Percentiles rank a stretch among this genome's conserved stretches.
Conservation (phyloP, 1,140 invertebrate genomes). For the Bombus cullumanus region DNA sequence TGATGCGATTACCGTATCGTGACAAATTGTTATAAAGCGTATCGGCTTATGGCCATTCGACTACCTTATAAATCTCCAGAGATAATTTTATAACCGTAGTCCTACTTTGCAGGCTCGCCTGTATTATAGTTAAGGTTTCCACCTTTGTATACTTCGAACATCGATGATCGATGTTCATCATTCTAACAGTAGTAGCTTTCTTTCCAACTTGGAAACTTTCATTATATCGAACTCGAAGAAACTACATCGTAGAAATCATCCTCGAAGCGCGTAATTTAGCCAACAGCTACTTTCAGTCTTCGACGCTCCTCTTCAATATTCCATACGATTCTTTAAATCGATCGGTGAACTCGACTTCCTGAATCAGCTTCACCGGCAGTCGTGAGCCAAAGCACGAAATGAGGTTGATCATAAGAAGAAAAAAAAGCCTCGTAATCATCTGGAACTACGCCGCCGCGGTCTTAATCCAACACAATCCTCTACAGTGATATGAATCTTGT, state of each 20-base stretch:
- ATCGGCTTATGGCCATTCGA: background rate
- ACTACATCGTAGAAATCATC: background rate
- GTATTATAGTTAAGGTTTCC: background rate
- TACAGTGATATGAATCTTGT: background rate
- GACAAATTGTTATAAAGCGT: slow-evolving; percentile 44
- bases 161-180: slow-evolving; percentile 1
- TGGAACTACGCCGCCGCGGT: background rate
- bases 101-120: background rate
- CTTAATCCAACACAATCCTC: slow-evolving; percentile 1
- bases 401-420: background rate
- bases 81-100: slow-evolving; percentile 33
- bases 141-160: background rate
- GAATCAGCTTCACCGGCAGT: background rate
- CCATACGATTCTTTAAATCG: slow-evolving; percentile 7
- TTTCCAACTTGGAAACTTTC: background rate
- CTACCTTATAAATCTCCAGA: slow-evolving; percentile 10
- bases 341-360: background rate
- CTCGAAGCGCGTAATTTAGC: slow-evolving; percentile 3
- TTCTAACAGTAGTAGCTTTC: background rate
- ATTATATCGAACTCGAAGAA: background rate
- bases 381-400: background rate
- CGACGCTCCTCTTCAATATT: background rate
- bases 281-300: background rate
- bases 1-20: slow-evolving; percentile 24
- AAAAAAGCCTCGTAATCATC: slow-evolving; percentile 1